These are phyloP conservation scores for Marmota flaviventris DNA, from an alignment of 2,113 vertebrate species.

Conservation along the genomic window DNA sequence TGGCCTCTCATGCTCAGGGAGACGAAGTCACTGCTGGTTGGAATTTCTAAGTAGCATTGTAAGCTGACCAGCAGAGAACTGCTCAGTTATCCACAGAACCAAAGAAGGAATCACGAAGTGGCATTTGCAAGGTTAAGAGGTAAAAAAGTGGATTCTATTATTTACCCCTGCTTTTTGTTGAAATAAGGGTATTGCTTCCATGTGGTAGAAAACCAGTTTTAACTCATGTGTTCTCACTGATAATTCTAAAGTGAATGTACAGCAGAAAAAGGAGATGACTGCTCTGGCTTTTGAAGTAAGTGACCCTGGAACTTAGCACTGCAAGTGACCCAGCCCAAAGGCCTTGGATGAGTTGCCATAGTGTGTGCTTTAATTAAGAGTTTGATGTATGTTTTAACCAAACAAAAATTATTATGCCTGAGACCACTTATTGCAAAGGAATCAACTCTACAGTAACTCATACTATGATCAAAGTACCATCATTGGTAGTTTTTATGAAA, in stretches of 20 bases:
- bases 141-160: neutral
- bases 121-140: neutral
- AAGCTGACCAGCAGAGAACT: neutral
- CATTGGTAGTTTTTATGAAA: neutral
- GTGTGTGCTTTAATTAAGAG: neutral
- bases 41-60: neutral
- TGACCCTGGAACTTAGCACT: constrained; percentile 22
- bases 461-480: neutral
- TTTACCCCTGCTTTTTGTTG: constrained; percentile 2
- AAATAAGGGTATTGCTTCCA: neutral
- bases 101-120: neutral
- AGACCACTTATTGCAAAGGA: neutral
- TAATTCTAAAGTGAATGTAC: neutral
- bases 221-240: constrained; percentile 12
- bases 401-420: neutral
- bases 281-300: neutral
- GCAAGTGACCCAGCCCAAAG: neutral
- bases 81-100: neutral
- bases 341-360: neutral
- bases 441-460: neutral
- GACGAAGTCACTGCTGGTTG: neutral
- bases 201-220: constrained; percentile 19
- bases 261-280: neutral
- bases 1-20: neutral
- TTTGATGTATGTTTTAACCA: neutral